Base-by-base conservation (phyloP, 2,888 invertebrate genomes). In the Mesorhabditis belari region DNA sequence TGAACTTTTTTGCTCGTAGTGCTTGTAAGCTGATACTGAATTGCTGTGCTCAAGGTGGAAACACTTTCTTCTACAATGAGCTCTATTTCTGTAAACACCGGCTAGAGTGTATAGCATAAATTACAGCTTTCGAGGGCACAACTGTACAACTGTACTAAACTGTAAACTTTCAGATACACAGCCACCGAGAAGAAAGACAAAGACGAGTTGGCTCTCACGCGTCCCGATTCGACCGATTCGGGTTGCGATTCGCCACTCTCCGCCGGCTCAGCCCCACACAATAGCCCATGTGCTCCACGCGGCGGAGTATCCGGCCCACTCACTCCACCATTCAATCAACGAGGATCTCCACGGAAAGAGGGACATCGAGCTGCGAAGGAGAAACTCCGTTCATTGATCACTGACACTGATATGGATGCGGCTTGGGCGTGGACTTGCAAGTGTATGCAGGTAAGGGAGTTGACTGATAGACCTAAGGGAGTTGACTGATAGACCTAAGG, bases 391-490 rank as follows among this genome's bases (percentile, higher is more conserved):
- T 66, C 71, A 17, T 55, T 74, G 53, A 76, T 80, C 57, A 60
- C 63, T 4, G 72, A 76, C 57, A 58, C 67, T 12, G 73, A 80
- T 23, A 70, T 77, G 61, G 77, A 78, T 28, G 67, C 67, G 21
- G 81, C 77, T 2, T 81, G 78, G 71, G 75, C 72, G 19, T 80
- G 81, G 80, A 77, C 77, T 12, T 53, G 62, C 28, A 60, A 55
- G 23, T 68, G 63, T 60, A 68, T 72, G 58, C 75, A 71, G 57
- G 71, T 70, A 35, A 17, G 44, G 12, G 44, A n/a, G n/a, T 9
- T 17, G 44, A 35, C 12, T 17, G 44, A 35, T 9, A 35, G 44
- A 35, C 0, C 12, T 9, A 35, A n/a, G n/a, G 44, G n/a, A n/a
- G n/a, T n/a, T 1, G n/a, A n/a, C 44, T 2, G n/a, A 35, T 1